Percentiles rank a stretch among this genome's conserved stretches.
phyloP scores from a whole-genome alignment of 2,113 vertebrate genomes.

The Halichoeres trimaculatus region DNA sequence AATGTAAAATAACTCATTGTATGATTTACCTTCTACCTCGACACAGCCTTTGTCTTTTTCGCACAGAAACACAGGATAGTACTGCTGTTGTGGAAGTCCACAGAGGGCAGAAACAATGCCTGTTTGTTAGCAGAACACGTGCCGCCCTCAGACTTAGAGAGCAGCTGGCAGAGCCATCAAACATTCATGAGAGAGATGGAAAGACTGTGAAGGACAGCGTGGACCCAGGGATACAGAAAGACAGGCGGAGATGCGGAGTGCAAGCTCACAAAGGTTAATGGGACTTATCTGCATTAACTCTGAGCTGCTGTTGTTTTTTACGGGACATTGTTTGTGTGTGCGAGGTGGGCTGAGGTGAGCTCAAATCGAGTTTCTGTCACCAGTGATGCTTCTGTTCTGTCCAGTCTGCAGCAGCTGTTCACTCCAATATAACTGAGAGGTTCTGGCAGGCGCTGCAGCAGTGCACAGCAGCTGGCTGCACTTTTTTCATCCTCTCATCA shows the following conservation, averaged over 20 bases:
- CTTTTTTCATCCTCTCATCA: neutral
- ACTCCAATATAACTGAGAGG: neutral
- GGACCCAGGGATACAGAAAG: constrained; percentile 47
- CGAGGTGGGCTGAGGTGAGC: constrained; percentile 38
- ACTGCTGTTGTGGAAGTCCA: constrained; percentile 18
- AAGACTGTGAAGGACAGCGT: constrained; percentile 65
- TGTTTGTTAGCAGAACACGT: constrained; percentile 56
- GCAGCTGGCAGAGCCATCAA: constrained; percentile 74
- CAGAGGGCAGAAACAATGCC: constrained; percentile 41
- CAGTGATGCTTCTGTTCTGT: constrained; percentile 5
- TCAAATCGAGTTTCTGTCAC: constrained; percentile 44
- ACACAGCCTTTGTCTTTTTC: neutral
- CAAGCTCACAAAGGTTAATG: constrained; percentile 50
- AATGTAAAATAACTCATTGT: constrained; percentile 34
- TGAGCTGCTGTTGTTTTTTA: constrained; percentile 38
- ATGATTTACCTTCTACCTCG: neutral
- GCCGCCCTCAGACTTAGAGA: constrained; percentile 62
- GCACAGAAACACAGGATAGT: neutral
- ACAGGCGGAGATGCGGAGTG: constrained; percentile 20
- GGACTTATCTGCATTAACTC: constrained; percentile 52
- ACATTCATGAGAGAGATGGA: constrained; percentile 75
- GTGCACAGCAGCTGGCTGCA: neutral
- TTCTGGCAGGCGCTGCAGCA: neutral
- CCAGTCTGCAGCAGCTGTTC: constrained; percentile 33
- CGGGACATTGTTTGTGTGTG: constrained; percentile 10